These are phyloP conservation scores for Sphenopsis melanotis DNA, from an alignment of 2,797 vertebrate genomes.

Conservation along the genomic window DNA sequence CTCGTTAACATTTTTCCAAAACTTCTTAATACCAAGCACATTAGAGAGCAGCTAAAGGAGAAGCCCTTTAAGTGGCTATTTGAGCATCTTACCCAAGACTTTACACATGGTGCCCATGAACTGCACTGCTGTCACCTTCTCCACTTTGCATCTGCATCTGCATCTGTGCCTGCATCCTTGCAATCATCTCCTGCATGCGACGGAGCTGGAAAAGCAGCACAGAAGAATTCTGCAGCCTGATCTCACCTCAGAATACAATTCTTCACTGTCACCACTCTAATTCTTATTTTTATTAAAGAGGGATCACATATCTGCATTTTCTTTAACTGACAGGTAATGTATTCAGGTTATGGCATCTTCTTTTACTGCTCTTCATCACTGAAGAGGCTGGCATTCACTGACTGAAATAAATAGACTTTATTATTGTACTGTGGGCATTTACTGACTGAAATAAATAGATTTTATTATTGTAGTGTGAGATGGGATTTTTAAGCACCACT, in stretches of 20 bases:
- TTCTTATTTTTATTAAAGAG: neutral
- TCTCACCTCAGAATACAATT: neutral
- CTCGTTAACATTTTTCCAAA: neutral
- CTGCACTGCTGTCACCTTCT: constrained; percentile 74
- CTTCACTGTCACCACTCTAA: neutral
- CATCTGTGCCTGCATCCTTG: constrained; percentile 97
- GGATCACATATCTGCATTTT: neutral
- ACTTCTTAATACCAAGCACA: neutral
- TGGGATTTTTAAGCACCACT: neutral
- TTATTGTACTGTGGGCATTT: neutral
- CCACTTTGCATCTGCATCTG: constrained; percentile 86
- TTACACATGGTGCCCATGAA: constrained; percentile 75
- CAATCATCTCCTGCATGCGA: constrained; percentile 98
- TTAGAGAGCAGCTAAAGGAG: neutral
- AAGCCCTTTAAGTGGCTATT: neutral
- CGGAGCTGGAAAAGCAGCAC: constrained; percentile 78
- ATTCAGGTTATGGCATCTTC: neutral
- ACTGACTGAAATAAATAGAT: neutral
- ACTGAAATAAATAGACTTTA: neutral
- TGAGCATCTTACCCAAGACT: constrained; percentile 17
- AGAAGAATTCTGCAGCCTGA: neutral
- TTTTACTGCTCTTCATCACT: neutral
- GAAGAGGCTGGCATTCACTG: neutral
- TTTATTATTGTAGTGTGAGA: neutral
- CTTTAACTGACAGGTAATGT: neutral